Conservation (phyloP, 2,888 invertebrate species). For the Vandiemenella viatica region DNA sequence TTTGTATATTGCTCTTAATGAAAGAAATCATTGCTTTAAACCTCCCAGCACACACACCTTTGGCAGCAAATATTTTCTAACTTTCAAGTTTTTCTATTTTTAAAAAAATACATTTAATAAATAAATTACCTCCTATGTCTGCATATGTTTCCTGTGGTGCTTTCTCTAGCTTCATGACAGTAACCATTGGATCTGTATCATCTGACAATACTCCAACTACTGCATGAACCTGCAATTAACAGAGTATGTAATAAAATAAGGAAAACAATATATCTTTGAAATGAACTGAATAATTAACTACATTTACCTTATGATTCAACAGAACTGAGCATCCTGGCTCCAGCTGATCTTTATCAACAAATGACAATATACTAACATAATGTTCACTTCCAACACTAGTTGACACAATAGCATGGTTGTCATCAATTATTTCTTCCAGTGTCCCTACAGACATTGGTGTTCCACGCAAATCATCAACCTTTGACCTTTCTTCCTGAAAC, state of each 20-base stretch:
- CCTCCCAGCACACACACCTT: no score
- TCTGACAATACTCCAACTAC: slow-evolving; percentile 98
- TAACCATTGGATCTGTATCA: slow-evolving; percentile 99
- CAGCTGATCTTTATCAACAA: slow-evolving; percentile 97
- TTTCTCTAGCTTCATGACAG: slow-evolving; percentile 99
- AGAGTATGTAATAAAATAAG: slow-evolving; percentile 2
- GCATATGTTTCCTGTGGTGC: slow-evolving; percentile 99
- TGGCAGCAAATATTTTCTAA: no score
- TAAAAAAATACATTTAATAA: no score
- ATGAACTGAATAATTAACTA: neutral
- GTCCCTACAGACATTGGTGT: slow-evolving; percentile 99
- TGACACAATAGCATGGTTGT: slow-evolving; percentile 98
- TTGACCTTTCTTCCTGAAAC: slow-evolving; percentile 79
- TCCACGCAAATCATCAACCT: slow-evolving; percentile 95
- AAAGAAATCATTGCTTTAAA: no score
- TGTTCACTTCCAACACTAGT: slow-evolving; percentile 98
- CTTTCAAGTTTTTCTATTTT: no score
- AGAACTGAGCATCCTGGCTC: slow-evolving; percentile 98
- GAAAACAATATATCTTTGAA: neutral
- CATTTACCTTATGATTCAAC: slow-evolving; percentile 79
- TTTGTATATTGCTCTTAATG: no score
- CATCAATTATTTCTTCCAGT: slow-evolving; percentile 97
- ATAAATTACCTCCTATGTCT: slow-evolving; percentile 67
- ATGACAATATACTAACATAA: slow-evolving; percentile 96
- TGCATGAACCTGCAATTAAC: slow-evolving; percentile 65